phyloP scores from a whole-genome alignment of 1,140 invertebrate genomes.

The Drosophila pectinifera region DNA sequence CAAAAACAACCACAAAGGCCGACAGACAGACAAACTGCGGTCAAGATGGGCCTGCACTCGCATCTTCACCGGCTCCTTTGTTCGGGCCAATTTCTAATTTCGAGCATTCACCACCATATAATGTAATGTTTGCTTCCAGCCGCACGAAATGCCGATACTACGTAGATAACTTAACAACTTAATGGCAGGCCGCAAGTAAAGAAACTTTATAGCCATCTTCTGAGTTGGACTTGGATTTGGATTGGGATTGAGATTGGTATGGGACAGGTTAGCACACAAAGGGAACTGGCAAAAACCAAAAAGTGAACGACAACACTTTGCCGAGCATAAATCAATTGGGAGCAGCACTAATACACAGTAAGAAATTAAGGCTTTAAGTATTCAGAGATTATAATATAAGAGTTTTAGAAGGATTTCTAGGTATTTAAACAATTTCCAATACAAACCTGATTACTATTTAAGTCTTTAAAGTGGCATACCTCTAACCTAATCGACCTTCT shows the following conservation, averaged over 20 bases:
- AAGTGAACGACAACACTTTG: slow-evolving; percentile 64
- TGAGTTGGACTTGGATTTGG: neutral
- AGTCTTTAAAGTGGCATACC: no score
- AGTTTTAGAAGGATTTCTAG: neutral
- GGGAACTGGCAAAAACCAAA: slow-evolving; percentile 33
- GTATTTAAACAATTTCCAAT: neutral
- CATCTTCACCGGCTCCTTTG: slow-evolving; percentile 20
- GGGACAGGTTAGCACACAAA: slow-evolving; percentile 22
- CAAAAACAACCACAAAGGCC: slow-evolving; percentile 43
- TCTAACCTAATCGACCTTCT: neutral
- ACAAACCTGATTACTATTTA: neutral
- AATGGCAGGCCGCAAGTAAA: slow-evolving; percentile 72
- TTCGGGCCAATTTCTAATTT: slow-evolving; percentile 73
- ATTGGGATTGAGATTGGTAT: neutral
- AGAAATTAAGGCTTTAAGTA: neutral
- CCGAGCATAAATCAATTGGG: slow-evolving; percentile 66
- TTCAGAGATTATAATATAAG: no score
- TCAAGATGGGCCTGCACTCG: slow-evolving; percentile 24
- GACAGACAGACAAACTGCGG: slow-evolving; percentile 62
- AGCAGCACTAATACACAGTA: neutral
- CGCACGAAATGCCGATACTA: slow-evolving; percentile 69
- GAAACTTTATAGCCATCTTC: slow-evolving; percentile 52
- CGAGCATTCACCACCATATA: slow-evolving; percentile 71
- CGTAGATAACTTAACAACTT: slow-evolving; percentile 81
- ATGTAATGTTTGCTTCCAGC: slow-evolving; percentile 74